Conservation (phyloP, 2,797 vertebrate species). For the Diglossa cyanea region DNA sequence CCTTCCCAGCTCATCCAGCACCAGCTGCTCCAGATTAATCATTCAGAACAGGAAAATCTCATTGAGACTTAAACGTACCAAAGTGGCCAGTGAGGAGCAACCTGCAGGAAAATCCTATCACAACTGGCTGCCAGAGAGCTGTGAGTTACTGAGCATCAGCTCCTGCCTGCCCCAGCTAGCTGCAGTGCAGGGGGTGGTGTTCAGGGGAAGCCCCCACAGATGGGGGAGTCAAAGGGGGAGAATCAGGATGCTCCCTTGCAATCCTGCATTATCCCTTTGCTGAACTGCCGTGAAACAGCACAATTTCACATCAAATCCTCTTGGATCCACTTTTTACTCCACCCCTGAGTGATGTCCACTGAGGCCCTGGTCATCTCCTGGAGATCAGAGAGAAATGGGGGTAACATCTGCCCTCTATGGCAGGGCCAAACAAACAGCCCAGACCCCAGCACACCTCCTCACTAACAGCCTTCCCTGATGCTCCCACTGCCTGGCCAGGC, state of each 20-base stretch:
- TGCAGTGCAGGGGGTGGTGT: rapidly evolving
- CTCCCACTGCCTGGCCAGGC: not conserved
- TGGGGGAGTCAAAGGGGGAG: not conserved
- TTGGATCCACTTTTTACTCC: not conserved
- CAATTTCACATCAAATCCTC: not conserved
- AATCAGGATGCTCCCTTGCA: not conserved
- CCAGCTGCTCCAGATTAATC: not conserved
- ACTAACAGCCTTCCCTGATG: not conserved
- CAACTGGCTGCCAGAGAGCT: not conserved
- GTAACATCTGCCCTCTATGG: not conserved
- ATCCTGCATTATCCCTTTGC: not conserved
- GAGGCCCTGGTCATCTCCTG: not conserved
- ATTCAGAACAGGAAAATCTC: conserved; percentile 5
- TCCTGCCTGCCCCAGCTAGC: not conserved
- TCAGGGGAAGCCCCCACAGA: not conserved
- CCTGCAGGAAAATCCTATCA: not conserved
- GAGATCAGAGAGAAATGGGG: not conserved
- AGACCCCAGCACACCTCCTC: not conserved
- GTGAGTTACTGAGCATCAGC: not conserved
- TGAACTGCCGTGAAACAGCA: not conserved
- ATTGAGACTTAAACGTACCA: not conserved
- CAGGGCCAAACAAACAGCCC: not conserved
- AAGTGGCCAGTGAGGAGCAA: not conserved
- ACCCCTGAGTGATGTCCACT: not conserved
- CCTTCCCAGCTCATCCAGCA: not conserved